Conservation (phyloP, 2,888 invertebrate genomes). For the Dilophus febrilis region DNA sequence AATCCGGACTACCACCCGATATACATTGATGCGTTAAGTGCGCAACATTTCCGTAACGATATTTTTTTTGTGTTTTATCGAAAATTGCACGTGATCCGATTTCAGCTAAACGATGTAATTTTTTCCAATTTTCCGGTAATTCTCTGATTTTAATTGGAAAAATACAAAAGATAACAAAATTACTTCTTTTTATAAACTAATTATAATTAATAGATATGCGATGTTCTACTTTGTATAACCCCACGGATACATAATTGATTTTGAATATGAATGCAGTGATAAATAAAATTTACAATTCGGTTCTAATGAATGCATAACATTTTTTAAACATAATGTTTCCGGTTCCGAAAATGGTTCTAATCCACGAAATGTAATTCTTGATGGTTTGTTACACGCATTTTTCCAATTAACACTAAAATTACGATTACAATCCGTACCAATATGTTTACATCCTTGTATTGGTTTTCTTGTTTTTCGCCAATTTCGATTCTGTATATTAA, state of each 20-base stretch:
- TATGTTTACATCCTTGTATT: slow-evolving; percentile 18
- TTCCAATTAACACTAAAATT: slow-evolving; percentile 48
- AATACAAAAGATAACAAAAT: too few relatives aligned
- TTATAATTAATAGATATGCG: too few relatives aligned
- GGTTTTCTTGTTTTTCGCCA: slow-evolving; percentile 42
- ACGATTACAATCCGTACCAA: slow-evolving; percentile 48
- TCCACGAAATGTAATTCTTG: slow-evolving; percentile 24
- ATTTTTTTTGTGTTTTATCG: slow-evolving; percentile 22
- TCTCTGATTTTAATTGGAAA: too few relatives aligned
- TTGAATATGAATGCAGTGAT: slow-evolving; percentile 27
- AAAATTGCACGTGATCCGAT: slow-evolving; percentile 24
- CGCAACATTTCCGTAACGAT: slow-evolving; percentile 26
- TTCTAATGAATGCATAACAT: slow-evolving; percentile 18
- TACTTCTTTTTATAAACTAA: too few relatives aligned
- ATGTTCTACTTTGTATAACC: slow-evolving; percentile 13
- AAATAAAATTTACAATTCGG: slow-evolving; percentile 24
- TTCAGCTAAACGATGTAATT: slow-evolving; percentile 22
- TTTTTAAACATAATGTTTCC: slow-evolving; percentile 24
- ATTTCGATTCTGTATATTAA: slow-evolving; percentile 29
- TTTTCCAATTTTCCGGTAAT: slow-evolving; percentile 17
- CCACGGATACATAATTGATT: slow-evolving; percentile 29
- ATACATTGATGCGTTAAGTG: slow-evolving; percentile 20
- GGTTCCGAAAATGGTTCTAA: slow-evolving; percentile 26
- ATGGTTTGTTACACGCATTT: slow-evolving; percentile 14
- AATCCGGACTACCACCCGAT: slow-evolving; percentile 26